Conservation (phyloP, 2,888 invertebrate species). For the Drosophila fungiperda region DNA sequence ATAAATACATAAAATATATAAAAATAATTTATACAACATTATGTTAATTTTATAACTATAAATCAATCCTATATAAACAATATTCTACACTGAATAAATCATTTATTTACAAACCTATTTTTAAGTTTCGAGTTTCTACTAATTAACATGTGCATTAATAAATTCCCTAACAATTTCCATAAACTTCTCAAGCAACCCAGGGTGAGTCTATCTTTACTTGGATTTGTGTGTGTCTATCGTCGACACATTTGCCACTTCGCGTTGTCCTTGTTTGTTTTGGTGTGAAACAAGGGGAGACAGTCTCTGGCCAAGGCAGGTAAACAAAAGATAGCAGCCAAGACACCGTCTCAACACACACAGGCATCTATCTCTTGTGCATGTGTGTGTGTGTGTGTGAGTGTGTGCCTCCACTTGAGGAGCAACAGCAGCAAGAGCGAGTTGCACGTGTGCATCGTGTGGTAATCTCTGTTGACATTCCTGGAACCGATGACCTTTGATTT, state of each 20-base stretch:
- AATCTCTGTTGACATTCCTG: slow-evolving; percentile 83
- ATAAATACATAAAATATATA: too few species aligned
- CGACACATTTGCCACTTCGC: slow-evolving; percentile 51
- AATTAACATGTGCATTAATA: not conserved
- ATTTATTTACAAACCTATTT: too few species aligned
- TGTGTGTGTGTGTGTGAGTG: not conserved
- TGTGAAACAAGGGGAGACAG: slow-evolving; percentile 56
- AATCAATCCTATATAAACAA: too few species aligned
- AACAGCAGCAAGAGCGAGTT: slow-evolving; percentile 38
- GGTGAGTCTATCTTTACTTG: slow-evolving; percentile 11
- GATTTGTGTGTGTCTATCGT: slow-evolving; percentile 30
- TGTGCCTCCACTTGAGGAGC: slow-evolving; percentile 62
- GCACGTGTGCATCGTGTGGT: slow-evolving; percentile 83
- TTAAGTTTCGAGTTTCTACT: too few species aligned
- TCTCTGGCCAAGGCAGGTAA: slow-evolving; percentile 56
- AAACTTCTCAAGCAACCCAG: slow-evolving; percentile 27
- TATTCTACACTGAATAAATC: too few species aligned
- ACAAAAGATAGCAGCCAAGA: slow-evolving; percentile 19
- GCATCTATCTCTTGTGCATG: slow-evolving; percentile 4
- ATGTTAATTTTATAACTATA: too few species aligned
- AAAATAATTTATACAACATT: too few species aligned
- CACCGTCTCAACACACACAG: not conserved
- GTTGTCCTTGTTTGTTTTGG: slow-evolving; percentile 75
- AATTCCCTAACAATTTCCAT: not conserved
- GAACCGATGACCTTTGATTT: slow-evolving; percentile 78